Percentiles rank a stretch among this genome's conserved stretches.
Conservation (phyloP, 2,888 invertebrate species). For the Dilophus febrilis region DNA sequence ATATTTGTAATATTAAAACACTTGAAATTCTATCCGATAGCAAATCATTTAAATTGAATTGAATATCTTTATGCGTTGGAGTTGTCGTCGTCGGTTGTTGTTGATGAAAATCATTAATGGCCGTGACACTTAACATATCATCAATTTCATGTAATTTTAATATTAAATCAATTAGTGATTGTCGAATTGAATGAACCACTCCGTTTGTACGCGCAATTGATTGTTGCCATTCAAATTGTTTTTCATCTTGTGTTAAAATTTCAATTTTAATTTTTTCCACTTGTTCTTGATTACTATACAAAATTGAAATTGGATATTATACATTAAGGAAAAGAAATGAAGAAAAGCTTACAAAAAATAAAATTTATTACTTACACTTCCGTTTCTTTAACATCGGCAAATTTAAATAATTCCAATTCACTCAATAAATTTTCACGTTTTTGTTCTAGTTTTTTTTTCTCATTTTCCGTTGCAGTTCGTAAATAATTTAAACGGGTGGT, state of each 20-base stretch:
- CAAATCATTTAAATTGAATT: conserved; percentile 1
- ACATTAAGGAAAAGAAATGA: no score
- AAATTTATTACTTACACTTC: conserved; percentile 44
- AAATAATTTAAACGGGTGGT: conserved; percentile 50
- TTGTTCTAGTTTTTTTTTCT: conserved; percentile 51
- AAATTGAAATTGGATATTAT: not conserved
- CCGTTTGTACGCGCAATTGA: conserved; percentile 21
- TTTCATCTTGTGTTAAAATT: conserved; percentile 35
- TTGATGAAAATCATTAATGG: not conserved
- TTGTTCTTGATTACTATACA: conserved; percentile 51
- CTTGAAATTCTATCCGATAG: conserved; percentile 5
- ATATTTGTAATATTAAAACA: conserved; percentile 10
- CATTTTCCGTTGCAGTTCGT: conserved; percentile 52
- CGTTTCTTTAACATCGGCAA: conserved; percentile 60
- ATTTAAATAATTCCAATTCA: conserved; percentile 60
- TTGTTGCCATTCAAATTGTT: conserved; percentile 26
- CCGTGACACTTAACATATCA: conserved; percentile 15
- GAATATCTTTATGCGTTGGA: conserved; percentile 17
- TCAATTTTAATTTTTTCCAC: conserved; percentile 43
- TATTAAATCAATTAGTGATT: conserved; percentile 27
- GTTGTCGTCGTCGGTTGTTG: no score
- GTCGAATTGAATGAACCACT: conserved; percentile 25
- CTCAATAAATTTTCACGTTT: conserved; percentile 44
- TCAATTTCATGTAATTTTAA: conserved; percentile 29
- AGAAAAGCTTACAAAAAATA: conserved; percentile 1